Conservation (phyloP, 2,113 vertebrate genomes). For the Coregonus clupeaformis region DNA sequence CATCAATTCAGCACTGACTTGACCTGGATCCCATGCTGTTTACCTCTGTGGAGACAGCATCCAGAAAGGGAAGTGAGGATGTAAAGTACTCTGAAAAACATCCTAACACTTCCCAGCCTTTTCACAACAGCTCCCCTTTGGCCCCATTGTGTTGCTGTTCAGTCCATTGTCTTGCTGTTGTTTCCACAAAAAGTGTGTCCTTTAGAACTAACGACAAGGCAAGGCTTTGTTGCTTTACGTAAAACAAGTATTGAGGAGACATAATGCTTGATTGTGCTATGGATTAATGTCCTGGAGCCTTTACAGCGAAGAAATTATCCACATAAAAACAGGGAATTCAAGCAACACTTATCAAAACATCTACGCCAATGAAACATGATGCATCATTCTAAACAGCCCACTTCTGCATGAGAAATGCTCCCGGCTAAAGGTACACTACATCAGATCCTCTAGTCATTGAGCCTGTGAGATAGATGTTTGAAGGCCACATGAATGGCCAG, state of each 20-base stretch:
- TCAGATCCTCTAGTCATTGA: slow-evolving; percentile 1
- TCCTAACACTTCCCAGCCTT: neutral
- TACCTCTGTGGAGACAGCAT: slow-evolving; percentile 10
- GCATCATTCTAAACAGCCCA: slow-evolving; percentile 19
- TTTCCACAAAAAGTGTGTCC: slow-evolving; percentile 81
- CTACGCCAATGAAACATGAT: neutral
- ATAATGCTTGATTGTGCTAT: slow-evolving; percentile 80
- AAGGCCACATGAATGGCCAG: slow-evolving; percentile 15
- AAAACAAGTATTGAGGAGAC: slow-evolving; percentile 83
- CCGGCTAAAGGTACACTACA: neutral
- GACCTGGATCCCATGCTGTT: slow-evolving; percentile 14
- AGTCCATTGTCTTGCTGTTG: slow-evolving; percentile 76
- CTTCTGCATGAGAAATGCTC: slow-evolving; percentile 20
- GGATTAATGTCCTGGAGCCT: slow-evolving; percentile 58
- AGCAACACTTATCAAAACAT: slow-evolving; percentile 32
- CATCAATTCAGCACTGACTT: neutral
- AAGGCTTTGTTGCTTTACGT: slow-evolving; percentile 83
- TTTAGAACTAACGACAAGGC: slow-evolving; percentile 86
- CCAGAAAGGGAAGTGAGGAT: neutral
- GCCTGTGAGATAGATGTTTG: slow-evolving; percentile 9
- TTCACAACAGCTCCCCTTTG: slow-evolving; percentile 13
- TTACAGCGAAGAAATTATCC: slow-evolving; percentile 57
- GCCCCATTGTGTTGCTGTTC: slow-evolving; percentile 74
- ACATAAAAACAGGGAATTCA: slow-evolving; percentile 37
- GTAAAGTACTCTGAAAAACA: neutral